Base-by-base conservation (phyloP, 2,888 invertebrate genomes). In the Campoplex capitator region DNA sequence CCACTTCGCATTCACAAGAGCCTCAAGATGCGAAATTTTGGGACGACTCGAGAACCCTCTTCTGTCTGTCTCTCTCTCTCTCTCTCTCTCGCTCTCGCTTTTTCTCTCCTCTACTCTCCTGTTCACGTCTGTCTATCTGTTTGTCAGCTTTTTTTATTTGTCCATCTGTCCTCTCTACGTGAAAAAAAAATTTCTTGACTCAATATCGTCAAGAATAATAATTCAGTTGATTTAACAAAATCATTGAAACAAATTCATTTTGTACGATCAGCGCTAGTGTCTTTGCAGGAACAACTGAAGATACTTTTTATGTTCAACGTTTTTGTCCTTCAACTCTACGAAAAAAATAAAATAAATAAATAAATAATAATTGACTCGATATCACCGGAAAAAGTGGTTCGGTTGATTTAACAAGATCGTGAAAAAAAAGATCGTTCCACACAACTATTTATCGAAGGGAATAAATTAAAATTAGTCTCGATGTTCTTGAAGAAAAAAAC, bases 1-100 rank as follows among this genome's bases (percentile, higher is more conserved):
- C 87, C 88, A 87, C 91, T 90, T 89, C 88, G 89, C 88, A 91
- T 90, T 91, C 90, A 90, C 89, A 79, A 86, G 88, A 76, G 83
- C 84, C 75, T 78, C 82, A 62, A 84, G 82, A 86, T 73, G 81
- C 86, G 65, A 86, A 78, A 80, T 73, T 74, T 82, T 82, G n/a
- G 70, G 16, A 82, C 73, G 80, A 68, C 77, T 86, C 81, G 62
- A 78, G 78, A 79, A 84, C 84, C 74, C 71, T 83, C 76, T 65
- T 54, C 11, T 18, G 51, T 51, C 51, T 28, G 38, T 45, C 54
- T 32, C 6, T 42, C 62, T 16, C 38, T 62, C 42, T 79, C 85
- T 58, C 68, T 45, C n/a, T 76, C 65, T 45, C 48, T 70, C 28
- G 62, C 23, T 62, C 71, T 62, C 62, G 28, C 58, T 58, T 13